Evolutionary conservation across 2,888 invertebrate genomes (phyloP).

Genomic region (Dyspetes luteomarginatus): DNA sequence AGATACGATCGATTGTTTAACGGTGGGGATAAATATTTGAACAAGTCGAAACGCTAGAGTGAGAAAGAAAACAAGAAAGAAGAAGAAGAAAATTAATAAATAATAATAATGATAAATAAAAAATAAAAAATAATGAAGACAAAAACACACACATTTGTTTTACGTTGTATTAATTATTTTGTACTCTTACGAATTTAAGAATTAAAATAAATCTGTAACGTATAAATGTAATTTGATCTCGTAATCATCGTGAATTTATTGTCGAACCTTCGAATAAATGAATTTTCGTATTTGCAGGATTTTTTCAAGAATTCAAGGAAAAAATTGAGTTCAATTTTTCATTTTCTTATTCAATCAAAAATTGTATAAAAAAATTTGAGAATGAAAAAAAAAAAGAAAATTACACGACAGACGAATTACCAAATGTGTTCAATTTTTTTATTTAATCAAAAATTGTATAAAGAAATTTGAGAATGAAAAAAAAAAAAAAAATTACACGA

Average conservation of each 20-base stretch:
- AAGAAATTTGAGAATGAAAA: not conserved
- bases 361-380: too few species aligned
- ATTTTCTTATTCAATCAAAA: too few species aligned
- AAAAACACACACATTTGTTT: constrained; percentile 70
- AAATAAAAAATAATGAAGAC: constrained; percentile 52
- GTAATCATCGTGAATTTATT: constrained; percentile 46
- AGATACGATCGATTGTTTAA: constrained; percentile 24
- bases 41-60: constrained; percentile 42
- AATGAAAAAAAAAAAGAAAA: not conserved
- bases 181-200: constrained; percentile 79
- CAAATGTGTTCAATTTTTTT: too few species aligned
- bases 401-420: constrained; percentile 83
- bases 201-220: constrained; percentile 78
- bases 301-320: not conserved
- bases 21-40: constrained; percentile 45
- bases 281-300: not conserved
- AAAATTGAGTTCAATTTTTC: too few species aligned
- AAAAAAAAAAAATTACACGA: constrained; percentile 47
- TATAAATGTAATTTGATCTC: constrained; percentile 66
- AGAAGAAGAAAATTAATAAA: too few species aligned
- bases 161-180: constrained; percentile 80
- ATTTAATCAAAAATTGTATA: too few species aligned
- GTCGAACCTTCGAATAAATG: constrained; percentile 11
- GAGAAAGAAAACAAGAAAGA: constrained; percentile 29
- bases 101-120: constrained; percentile 52